Base-by-base conservation (phyloP, 92 coral and sea anemone genomes). In the Phenganax subtilis region DNA sequence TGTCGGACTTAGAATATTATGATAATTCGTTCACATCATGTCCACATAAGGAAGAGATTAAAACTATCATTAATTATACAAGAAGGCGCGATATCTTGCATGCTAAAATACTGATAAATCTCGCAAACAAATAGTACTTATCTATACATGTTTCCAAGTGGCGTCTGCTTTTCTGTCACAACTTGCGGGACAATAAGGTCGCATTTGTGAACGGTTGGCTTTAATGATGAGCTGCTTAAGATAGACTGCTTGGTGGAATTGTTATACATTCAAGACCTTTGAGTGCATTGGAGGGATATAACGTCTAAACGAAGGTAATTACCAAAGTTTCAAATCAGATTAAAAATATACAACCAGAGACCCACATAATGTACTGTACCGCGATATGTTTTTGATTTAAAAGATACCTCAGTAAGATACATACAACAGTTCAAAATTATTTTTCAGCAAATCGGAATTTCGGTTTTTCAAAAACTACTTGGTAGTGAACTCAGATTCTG, bases 11-110 rank as follows among this genome's bases (percentile, higher is more conserved):
- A 57, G 27, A 76, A 52, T 11, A 57, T 64, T 76, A 76, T 76
- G 69, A 55, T 76, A 76, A 76, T 76, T 25, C 56, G 81, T 10
- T 29, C 70, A 47, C 53, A 64, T 28, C 59, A 76, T 76, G 53
- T 76, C 81, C 81, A 29, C 81, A 76, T 76, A 76, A 76, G 81
- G 81, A 57, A 76, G 60, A 55, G 81, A 76, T 76, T 76, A 47
- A 76, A 31, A 68, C 67, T 76, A 57, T 76, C 81, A 59, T 76
- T 76, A 76, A 57, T 76, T 58, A 76, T 76, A 76, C 81, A 76
- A 76, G n/a, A 75, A 76, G 67, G 81, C 44, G 81, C 81, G 81
- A 57, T 76, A 76, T n/a, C 60, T 76, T 59, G 69, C 69, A 59
- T 68, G 73, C 73, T 28, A 68, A 14, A 51, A 37, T 68, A 25